These are phyloP conservation scores for Gasteruption jaculator DNA, from an alignment of 2,888 invertebrate species.

Conservation along the genomic window DNA sequence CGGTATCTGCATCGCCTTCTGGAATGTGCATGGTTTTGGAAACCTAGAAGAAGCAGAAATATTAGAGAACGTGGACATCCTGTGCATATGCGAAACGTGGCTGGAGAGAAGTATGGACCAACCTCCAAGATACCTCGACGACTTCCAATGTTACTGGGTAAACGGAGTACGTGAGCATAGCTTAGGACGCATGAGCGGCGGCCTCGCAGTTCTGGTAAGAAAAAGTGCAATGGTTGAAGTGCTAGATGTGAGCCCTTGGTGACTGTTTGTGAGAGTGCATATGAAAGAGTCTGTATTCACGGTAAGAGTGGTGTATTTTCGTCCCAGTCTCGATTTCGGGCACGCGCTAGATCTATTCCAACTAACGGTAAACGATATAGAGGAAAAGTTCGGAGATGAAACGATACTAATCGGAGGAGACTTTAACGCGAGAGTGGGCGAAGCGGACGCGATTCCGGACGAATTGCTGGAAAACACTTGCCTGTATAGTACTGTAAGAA, in stretches of 20 bases:
- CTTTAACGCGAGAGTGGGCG: conserved; percentile 7
- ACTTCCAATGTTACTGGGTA: conserved; percentile 7
- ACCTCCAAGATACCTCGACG: conserved; percentile 1
- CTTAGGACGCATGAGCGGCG: conserved; percentile 9
- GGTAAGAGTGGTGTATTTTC: conserved; percentile 5
- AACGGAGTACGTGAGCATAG: conserved; percentile 9
- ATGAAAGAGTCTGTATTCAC: neutral
- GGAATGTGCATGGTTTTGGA: conserved; percentile 11
- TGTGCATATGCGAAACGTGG: conserved; percentile 13
- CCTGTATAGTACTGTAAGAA: neutral
- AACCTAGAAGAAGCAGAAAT: conserved; percentile 4
- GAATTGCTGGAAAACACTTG: conserved; percentile 4
- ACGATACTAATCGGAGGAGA: conserved; percentile 11
- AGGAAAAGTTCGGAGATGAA: conserved; percentile 5
- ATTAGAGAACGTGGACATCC: conserved; percentile 1
- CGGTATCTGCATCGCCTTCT: conserved; percentile 3
- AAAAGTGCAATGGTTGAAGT: neutral
- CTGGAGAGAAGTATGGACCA: neutral
- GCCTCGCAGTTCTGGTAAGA: conserved; percentile 4
- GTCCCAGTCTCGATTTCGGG: neutral
- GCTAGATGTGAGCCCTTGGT: conserved; percentile 5
- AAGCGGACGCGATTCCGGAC: neutral
- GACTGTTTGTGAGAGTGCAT: conserved; percentile 9
- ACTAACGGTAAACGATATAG: neutral
- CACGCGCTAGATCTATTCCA: conserved; percentile 3